These are phyloP conservation scores for Girardinus metallicus DNA, from an alignment of 2,797 vertebrate species.

Conservation along the genomic window DNA sequence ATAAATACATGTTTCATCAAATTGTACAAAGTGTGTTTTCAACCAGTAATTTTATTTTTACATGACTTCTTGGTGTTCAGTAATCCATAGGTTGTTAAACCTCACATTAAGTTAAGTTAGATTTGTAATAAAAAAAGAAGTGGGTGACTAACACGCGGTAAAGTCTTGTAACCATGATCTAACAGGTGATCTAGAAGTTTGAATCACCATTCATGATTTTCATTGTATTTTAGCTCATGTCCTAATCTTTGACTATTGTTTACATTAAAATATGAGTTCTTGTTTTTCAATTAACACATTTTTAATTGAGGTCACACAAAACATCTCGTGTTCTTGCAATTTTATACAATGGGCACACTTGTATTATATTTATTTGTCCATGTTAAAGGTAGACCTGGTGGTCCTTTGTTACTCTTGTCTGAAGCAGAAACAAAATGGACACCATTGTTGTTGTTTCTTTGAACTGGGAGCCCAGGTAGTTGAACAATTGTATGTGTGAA, in stretches of 20 bases:
- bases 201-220: background rate
- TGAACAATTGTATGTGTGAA: slow-evolving; percentile 2
- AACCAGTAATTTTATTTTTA: background rate
- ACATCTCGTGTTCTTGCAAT: background rate
- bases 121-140: background rate
- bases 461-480: slow-evolving; percentile 3
- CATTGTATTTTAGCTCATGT: background rate
- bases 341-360: background rate
- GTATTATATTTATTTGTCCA: background rate
- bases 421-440: background rate
- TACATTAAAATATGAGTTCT: background rate
- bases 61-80: background rate
- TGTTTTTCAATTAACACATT: background rate
- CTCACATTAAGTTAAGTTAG: background rate
- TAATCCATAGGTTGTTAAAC: background rate
- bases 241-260: background rate
- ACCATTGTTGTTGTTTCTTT: slow-evolving; percentile 10
- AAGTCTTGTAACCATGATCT: background rate
- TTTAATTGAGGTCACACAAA: background rate
- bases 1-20: background rate
- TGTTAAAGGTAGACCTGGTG: background rate
- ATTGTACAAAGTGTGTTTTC: background rate
- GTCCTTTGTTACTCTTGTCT: slow-evolving; percentile 2
- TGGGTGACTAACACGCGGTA: background rate
- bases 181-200: background rate